Evolutionary conservation across 1,140 invertebrate species (phyloP), one percentile per base, ranked within the genome.

Genomic region (Probaryconus sp.): DNA sequence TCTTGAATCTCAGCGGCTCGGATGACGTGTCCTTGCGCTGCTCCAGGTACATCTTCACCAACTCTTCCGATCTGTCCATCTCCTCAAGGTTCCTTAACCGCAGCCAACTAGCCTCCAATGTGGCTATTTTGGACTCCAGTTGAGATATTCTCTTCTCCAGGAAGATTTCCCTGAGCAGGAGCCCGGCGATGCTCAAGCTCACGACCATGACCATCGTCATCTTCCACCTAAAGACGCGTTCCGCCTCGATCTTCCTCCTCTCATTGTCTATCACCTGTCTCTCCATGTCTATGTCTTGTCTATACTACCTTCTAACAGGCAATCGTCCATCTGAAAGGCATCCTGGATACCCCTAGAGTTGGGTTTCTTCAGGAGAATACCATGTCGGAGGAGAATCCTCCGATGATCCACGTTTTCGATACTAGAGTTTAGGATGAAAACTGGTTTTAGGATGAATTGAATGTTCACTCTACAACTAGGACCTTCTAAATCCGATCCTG

Each of bases 61-160:
- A n/a, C n/a, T n/a, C 35, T 70, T 38, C 10, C 5, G 26, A 30
- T 10, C 43, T 40, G 64, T 53, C 45, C 78, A 77, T 1, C 78
- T 38, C 74, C 81, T 79, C 67, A 80, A 14, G 67, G 47, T 21
- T 47, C 37, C 42, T 33, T 38, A 3, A 37, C 43, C 40, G 38
- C 10, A 9, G 16, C 21, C 10, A 30, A 1, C 2, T 28, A 45
- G 61, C 47, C 50, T 88, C 87, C 21, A 88, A 64, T 48, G 48
- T 79, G 2, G 79, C 71, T 61, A 88, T 82, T 33, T 24, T n/a
- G n/a, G n/a, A n/a, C n/a, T n/a, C n/a, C n/a, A n/a, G n/a, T n/a
- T n/a, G n/a, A n/a, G n/a, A n/a, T n/a, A n/a, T n/a, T n/a, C n/a
- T n/a, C n/a, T n/a, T n/a, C n/a, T n/a, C n/a, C n/a, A n/a, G n/a